Percentiles rank a stretch among this genome's conserved stretches.
Evolutionary conservation across 2,113 vertebrate species (phyloP).

Genomic region (Macroglossus sobrinus): DNA sequence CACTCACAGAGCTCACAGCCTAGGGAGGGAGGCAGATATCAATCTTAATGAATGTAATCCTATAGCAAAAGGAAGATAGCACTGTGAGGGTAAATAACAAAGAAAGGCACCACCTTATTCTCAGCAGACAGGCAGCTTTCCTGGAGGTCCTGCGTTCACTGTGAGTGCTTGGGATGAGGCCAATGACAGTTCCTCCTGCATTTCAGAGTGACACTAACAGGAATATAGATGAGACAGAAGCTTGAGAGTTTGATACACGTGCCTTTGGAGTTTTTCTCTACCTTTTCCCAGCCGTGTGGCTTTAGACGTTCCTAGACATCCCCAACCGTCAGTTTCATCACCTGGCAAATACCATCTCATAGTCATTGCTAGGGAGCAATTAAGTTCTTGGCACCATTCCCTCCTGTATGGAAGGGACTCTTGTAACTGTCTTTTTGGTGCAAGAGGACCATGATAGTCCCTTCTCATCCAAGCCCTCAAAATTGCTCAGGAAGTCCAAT

Average conservation of each 20-base stretch:
- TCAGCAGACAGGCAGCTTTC: too few relatives aligned
- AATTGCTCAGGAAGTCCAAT: background rate
- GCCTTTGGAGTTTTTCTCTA: background rate
- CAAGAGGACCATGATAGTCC: background rate
- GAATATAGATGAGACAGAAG: background rate
- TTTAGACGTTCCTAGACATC: background rate
- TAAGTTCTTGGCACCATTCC: background rate
- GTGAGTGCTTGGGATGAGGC: background rate
- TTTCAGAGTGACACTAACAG: background rate
- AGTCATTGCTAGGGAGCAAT: too few relatives aligned
- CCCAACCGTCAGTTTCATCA: rapidly evolving
- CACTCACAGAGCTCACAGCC: background rate
- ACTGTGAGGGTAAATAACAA: rapidly evolving
- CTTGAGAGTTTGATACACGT: background rate
- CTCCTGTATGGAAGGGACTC: background rate
- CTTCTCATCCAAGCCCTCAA: background rate
- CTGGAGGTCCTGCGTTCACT: background rate
- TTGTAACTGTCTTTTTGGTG: rapidly evolving
- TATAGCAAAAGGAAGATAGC: background rate
- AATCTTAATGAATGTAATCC: background rate
- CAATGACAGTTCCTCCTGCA: background rate
- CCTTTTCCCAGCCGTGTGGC: background rate
- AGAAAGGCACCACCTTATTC: background rate
- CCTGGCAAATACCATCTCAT: background rate
- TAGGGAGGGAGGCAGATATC: background rate